Conservation (phyloP, 2,797 vertebrate species). For the Oreochromis mossambicus region DNA sequence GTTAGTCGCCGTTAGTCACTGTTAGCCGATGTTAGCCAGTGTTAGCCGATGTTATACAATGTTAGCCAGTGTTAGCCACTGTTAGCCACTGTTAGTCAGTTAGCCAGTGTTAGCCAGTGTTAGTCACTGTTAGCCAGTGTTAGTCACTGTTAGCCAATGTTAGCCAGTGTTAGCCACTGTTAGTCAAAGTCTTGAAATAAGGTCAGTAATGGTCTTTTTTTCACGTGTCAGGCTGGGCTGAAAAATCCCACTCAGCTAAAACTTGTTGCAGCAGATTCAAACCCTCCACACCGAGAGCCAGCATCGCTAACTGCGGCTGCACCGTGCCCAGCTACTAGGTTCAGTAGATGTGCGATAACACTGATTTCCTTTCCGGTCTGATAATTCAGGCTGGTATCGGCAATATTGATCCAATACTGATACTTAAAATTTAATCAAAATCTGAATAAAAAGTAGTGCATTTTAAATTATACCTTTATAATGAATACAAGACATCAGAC, state of each 20-base stretch:
- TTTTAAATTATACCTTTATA: no score
- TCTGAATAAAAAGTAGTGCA: no score
- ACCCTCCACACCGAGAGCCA: background rate
- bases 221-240: background rate
- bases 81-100: accelerated
- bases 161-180: no score
- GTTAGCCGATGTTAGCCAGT: accelerated
- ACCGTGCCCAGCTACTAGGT: no score
- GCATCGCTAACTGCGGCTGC: no score
- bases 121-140: accelerated
- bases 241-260: background rate
- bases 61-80: accelerated
- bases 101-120: accelerated
- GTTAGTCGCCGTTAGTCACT: no score
- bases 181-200: background rate
- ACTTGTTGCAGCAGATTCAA: background rate
- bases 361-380: no score
- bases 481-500: no score
- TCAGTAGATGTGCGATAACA: no score
- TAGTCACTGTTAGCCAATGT: accelerated
- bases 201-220: background rate
- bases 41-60: accelerated
- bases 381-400: no score
- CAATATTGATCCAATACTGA: no score
- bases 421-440: no score